phyloP scores from a whole-genome alignment of 2,888 invertebrate species.

The Gymnosoma rotundatum region DNA sequence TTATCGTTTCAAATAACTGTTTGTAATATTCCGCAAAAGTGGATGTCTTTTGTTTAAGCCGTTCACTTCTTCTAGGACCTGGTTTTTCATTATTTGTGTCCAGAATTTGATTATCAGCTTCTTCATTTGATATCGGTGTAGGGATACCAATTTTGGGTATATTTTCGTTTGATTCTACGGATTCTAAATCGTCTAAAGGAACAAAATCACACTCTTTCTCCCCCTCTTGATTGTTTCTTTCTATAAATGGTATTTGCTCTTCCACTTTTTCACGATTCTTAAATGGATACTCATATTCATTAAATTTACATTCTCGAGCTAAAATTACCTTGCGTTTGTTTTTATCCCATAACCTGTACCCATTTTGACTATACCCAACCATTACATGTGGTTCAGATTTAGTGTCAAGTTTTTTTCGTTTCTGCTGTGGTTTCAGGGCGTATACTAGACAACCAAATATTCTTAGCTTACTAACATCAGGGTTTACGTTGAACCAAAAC shows the following conservation, averaged over 20 bases:
- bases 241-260: background rate
- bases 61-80: background rate
- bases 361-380: constrained; percentile 21
- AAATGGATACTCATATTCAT: constrained; percentile 5
- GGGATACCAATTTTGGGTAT: no score
- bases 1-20: background rate
- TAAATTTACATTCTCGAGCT: background rate
- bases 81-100: background rate
- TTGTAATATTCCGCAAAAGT: background rate
- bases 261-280: background rate
- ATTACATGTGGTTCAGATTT: constrained; percentile 5
- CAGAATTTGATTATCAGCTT: no score
- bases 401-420: background rate
- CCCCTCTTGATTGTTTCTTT: background rate
- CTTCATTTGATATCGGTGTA: no score
- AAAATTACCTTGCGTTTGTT: constrained; percentile 3
- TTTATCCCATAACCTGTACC: constrained; percentile 11
- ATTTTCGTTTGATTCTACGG: no score
- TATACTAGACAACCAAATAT: constrained; percentile 9
- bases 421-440: background rate
- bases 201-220: no score
- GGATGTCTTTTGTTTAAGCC: background rate
- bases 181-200: no score
- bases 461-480: constrained; percentile 10
- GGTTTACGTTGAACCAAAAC: background rate